These are phyloP conservation scores for Spinibarbus caldwelli DNA, from an alignment of 2,797 vertebrate species.

Conservation along the genomic window DNA sequence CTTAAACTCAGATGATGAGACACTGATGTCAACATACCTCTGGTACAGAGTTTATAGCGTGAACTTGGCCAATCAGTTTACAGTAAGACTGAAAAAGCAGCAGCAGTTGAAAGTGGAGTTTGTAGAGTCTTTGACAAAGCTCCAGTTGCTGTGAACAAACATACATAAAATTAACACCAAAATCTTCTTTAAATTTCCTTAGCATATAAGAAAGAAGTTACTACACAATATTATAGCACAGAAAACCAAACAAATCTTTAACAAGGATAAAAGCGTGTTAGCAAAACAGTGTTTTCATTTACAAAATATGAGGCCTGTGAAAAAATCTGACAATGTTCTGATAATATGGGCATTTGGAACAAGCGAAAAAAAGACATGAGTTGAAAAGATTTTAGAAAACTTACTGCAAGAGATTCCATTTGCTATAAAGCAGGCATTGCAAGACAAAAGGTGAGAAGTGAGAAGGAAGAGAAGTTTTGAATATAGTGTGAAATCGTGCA, in stretches of 20 bases:
- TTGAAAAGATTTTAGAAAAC: constrained; percentile 76
- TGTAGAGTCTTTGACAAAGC: constrained; percentile 97
- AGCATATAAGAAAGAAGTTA: background rate
- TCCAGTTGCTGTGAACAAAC: constrained; percentile 89
- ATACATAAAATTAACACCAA: background rate
- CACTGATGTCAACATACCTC: constrained; percentile 79
- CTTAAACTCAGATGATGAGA: background rate
- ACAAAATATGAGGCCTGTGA: background rate
- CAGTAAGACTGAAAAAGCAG: constrained; percentile 99
- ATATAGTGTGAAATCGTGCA: constrained; percentile 87
- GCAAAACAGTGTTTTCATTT: background rate
- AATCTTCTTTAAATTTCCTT: background rate
- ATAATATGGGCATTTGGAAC: background rate
- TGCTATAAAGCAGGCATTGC: constrained; percentile 95
- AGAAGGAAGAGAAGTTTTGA: constrained; percentile 77
- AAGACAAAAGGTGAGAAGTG: constrained; percentile 82
- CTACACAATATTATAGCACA: background rate
- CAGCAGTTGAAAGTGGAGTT: constrained; percentile 97
- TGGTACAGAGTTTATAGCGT: constrained; percentile 88
- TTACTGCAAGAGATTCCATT: constrained; percentile 99
- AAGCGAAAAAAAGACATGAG: background rate
- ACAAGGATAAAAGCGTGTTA: background rate
- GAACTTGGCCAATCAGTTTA: constrained; percentile 96
- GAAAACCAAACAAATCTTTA: background rate
- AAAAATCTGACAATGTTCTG: background rate